These are phyloP conservation scores for Daboia siamensis DNA, from an alignment of 2,113 vertebrate genomes.

Conservation along the genomic window DNA sequence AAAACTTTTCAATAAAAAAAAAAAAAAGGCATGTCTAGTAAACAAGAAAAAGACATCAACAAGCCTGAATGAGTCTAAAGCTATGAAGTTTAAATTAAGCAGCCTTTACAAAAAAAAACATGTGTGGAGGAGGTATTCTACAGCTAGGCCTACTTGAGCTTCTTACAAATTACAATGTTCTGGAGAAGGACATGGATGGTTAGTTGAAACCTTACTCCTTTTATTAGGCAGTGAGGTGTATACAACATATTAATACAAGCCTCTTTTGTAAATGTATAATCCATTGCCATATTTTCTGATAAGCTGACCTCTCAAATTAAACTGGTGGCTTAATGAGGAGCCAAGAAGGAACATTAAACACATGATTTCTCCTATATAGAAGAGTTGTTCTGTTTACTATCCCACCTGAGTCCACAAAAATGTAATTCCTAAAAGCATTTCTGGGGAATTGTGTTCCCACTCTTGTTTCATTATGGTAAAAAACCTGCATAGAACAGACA, in stretches of 20 bases:
- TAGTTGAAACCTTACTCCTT: not conserved
- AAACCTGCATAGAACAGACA: not conserved
- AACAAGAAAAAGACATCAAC: not conserved
- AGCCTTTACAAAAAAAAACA: not conserved
- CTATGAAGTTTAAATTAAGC: not conserved
- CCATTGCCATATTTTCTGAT: not conserved
- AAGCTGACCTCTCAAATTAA: not conserved
- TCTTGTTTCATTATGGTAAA: not conserved
- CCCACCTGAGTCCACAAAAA: not conserved
- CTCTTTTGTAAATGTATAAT: not conserved
- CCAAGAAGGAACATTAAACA: not conserved
- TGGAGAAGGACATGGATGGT: not conserved
- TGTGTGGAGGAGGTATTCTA: not conserved
- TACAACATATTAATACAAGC: not conserved
- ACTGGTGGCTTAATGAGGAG: not conserved
- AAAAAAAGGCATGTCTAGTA: not conserved
- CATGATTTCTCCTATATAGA: not conserved
- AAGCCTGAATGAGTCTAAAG: not conserved
- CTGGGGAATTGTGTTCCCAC: not conserved
- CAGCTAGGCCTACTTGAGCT: not conserved
- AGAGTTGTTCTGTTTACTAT: not conserved
- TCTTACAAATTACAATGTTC: not conserved
- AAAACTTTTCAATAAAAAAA: too few species aligned
- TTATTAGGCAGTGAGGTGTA: not conserved
- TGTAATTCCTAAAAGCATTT: not conserved